Percentiles rank a stretch among this genome's conserved stretches.
Evolutionary conservation across 2,797 vertebrate species (phyloP).

Genomic region (Pseudopleuronectes americanus): DNA sequence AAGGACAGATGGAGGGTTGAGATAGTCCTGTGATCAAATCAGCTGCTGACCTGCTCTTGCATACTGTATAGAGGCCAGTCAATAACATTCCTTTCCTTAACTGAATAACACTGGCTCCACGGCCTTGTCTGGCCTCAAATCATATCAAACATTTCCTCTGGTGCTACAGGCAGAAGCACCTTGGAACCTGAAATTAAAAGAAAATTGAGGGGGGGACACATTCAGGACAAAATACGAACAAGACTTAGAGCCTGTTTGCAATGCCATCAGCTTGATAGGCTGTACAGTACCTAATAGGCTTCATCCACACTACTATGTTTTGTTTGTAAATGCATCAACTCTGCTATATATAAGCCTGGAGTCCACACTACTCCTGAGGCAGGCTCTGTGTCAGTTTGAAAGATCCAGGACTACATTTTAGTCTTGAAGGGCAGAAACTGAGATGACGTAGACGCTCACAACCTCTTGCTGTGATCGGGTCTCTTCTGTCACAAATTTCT

Average conservation of each 20-base stretch:
- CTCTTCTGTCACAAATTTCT: too few species aligned
- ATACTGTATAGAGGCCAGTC: constrained; percentile 35
- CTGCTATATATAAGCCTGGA: too few species aligned
- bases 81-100: constrained; percentile 56
- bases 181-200: constrained; percentile 23
- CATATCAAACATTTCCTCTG: constrained; percentile 65
- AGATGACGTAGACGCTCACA: too few species aligned
- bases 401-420: too few species aligned
- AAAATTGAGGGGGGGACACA: constrained; percentile 24
- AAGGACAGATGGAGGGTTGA: constrained; percentile 62
- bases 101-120: constrained; percentile 36
- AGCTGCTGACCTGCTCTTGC: constrained; percentile 59
- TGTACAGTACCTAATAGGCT: background rate
- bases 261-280: background rate
- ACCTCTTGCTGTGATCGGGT: too few species aligned
- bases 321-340: too few species aligned
- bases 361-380: too few species aligned
- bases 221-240: constrained; percentile 7
- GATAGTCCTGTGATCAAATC: constrained; percentile 66
- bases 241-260: background rate
- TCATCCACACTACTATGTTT: too few species aligned
- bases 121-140: constrained; percentile 48
- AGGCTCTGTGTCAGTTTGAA: too few species aligned
- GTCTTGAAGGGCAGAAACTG: too few species aligned
- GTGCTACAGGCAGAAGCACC: constrained; percentile 64